Percentiles rank a stretch among this genome's conserved stretches.
These are phyloP conservation scores for Drosophila navojoa DNA, from an alignment of 1,140 invertebrate genomes.

Conservation along the genomic window DNA sequence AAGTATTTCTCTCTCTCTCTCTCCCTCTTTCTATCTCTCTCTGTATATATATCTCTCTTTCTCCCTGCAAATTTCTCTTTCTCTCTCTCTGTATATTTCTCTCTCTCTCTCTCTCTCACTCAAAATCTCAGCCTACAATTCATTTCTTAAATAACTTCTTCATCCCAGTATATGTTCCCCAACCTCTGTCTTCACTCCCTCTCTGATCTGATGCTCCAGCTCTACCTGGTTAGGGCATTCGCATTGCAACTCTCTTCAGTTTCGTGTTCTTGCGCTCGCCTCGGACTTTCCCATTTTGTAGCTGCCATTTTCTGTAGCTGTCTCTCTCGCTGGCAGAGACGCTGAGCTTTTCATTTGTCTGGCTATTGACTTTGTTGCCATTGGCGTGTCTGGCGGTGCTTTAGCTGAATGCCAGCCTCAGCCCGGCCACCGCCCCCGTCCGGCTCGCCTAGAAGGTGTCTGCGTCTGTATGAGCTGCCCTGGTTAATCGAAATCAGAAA, in stretches of 20 bases:
- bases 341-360: slow-evolving; percentile 73
- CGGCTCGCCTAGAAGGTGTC: slow-evolving; percentile 46
- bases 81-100: too few species aligned
- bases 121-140: too few species aligned
- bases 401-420: slow-evolving; percentile 33
- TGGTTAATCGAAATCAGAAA: slow-evolving; percentile 44
- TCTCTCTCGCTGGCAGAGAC: slow-evolving; percentile 23
- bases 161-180: too few species aligned
- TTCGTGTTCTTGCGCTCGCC: slow-evolving; percentile 7
- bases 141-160: too few species aligned
- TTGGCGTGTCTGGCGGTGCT: slow-evolving; percentile 75
- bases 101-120: too few species aligned
- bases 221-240: not conserved
- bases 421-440: not conserved
- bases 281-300: slow-evolving; percentile 24
- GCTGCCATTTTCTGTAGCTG: slow-evolving; percentile 36
- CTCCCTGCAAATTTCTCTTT: too few species aligned
- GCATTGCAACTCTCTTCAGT: not conserved
- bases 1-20: too few species aligned
- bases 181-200: too few species aligned
- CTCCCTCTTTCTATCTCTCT: too few species aligned
- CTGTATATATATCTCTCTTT: too few species aligned
- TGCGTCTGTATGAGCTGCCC: slow-evolving; percentile 26
- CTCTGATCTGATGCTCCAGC: not conserved
- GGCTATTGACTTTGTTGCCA: slow-evolving; percentile 78